These are phyloP conservation scores for Pristis pectinata DNA, from an alignment of 2,797 vertebrate species.

Conservation along the genomic window DNA sequence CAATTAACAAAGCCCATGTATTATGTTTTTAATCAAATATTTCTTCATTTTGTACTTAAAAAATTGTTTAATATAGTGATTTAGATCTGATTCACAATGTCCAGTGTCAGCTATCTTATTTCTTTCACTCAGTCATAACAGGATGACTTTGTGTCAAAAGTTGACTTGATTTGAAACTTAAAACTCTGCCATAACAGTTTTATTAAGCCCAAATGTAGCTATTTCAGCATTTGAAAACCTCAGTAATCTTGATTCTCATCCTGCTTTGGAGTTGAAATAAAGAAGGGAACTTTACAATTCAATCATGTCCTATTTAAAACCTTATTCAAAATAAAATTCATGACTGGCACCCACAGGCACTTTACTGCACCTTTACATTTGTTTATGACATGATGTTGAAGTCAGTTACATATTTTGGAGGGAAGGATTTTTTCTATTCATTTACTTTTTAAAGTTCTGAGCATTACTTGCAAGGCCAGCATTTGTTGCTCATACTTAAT, in stretches of 20 bases:
- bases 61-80: background rate
- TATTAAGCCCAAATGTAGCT: background rate
- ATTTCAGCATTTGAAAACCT: background rate
- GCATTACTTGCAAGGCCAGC: too few species aligned
- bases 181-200: background rate
- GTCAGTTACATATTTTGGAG: background rate
- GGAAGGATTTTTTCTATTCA: background rate
- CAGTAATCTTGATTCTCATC: background rate
- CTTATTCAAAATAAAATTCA: background rate
- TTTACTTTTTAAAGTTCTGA: too few species aligned
- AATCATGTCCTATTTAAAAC: background rate
- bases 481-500: too few species aligned
- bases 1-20: background rate
- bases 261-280: background rate
- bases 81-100: background rate
- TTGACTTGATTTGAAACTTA: constrained; percentile 27
- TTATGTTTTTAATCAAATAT: constrained; percentile 17
- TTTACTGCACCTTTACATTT: background rate
- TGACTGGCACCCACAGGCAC: background rate
- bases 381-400: background rate
- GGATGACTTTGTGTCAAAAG: background rate
- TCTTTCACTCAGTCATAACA: background rate
- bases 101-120: background rate
- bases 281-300: background rate
- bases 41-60: background rate